These are phyloP conservation scores for Aphrocallistes beatrix DNA, from an alignment of 37 sponge, comb jelly and placozoan species.

Conservation along the genomic window DNA sequence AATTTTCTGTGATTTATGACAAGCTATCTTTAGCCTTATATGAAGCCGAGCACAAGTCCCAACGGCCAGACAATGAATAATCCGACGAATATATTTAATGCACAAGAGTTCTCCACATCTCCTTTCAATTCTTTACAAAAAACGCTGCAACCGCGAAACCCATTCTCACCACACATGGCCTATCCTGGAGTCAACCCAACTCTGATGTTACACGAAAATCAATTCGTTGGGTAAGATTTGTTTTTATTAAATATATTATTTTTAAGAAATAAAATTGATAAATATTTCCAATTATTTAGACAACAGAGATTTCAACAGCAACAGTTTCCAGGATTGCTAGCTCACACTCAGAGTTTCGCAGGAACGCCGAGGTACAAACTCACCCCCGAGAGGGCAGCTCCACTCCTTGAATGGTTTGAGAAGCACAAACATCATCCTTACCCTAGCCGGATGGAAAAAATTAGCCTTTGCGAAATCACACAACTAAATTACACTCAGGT, in stretches of 20 bases:
- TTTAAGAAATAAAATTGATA: neutral
- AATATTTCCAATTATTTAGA: neutral
- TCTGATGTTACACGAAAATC: neutral
- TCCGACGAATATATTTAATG: neutral
- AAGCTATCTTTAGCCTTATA: neutral
- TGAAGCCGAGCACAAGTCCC: neutral
- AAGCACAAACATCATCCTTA: constrained; percentile 78
- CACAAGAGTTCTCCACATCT: neutral
- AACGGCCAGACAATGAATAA: neutral
- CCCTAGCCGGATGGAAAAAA: constrained; percentile 64
- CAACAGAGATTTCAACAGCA: neutral
- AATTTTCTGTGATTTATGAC: no score
- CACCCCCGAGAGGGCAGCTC: constrained; percentile 63
- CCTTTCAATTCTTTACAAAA: constrained; percentile 9
- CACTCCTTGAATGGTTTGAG: constrained; percentile 68
- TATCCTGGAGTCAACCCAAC: neutral
- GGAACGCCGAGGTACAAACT: constrained; percentile 55
- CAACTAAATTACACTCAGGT: constrained; percentile 77
- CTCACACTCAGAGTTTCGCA: neutral
- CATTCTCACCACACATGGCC: constrained; percentile 7
- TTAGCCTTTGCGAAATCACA: constrained; percentile 54
- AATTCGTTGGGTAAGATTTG: neutral
- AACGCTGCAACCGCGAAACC: constrained; percentile 3
- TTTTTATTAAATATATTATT: neutral
- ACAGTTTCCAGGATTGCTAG: neutral